Evolutionary conservation across 2,797 vertebrate genomes (phyloP), one percentile per base, ranked within the genome.

Genomic region (Rousettus madagascariensis): DNA sequence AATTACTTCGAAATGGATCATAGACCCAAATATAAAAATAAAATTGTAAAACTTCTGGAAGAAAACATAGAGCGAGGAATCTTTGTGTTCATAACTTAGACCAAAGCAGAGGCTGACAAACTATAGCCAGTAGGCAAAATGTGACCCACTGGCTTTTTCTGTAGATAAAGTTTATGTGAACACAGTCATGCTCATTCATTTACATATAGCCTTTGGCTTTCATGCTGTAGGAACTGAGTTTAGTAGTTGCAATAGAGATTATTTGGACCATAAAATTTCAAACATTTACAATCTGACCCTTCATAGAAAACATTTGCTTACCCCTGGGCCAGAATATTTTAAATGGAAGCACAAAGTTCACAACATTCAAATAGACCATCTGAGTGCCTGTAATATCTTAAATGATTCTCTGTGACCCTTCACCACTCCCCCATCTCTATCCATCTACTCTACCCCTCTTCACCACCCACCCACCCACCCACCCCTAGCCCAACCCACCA

Each of bases 371-470:
- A 72, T 26, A 85, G 49, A 13, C 8, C 6, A 3, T 28, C 19
- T 26, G 10, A 41, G 12, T 4, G 6, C 49, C 16, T 66, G 0
- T 10, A 63, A 41, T 30, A 9, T 57, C 7, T 51, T 38, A 28
- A 1, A 20, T 5, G 10, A 12, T 30, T 5, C 51, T 86, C 38
- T 28, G 33, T 20, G 20, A 30, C 41, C 4, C 55, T 79, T 12
- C 16, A 4, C 15, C 33, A 20, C 19, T 20, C 22, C 8, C 30
- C 13, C 4, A 1, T 26, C 16, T 71, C 65, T 43, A 28, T 43
- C n/a, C 4, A 6, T 28, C 6, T 22, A 0, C 15, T 55, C 3
- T 11, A 0, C 5, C n/a, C 2, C 11, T 24, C 20, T 7, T 8
- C 36, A 2, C 10, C 49, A 16, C 49, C 49, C 49, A 49, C 49